These are phyloP conservation scores for Hippoglossus stenolepis DNA, from an alignment of 2,113 vertebrate species.

Conservation along the genomic window DNA sequence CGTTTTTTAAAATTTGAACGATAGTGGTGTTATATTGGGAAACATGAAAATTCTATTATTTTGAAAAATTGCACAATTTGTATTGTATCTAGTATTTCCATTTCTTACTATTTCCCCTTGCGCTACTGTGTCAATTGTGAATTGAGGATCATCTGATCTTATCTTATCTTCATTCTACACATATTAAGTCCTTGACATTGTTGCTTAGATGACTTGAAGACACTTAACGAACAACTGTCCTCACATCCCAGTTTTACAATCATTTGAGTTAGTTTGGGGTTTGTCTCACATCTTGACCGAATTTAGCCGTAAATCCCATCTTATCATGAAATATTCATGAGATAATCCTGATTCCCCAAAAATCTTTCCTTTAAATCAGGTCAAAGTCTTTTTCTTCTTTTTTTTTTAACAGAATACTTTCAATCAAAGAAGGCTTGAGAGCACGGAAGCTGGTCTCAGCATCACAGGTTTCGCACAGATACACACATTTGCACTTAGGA, in stretches of 20 bases:
- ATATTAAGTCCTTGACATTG: neutral
- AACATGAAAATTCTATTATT: too few species aligned
- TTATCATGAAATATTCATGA: conserved; percentile 14
- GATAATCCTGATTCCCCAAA: conserved; percentile 20
- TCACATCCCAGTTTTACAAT: neutral
- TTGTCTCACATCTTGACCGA: neutral
- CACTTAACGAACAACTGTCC: neutral
- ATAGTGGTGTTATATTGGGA: too few species aligned
- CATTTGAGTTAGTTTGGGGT: neutral
- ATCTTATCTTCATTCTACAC: neutral
- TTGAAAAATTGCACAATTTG: too few species aligned
- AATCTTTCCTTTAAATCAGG: neutral
- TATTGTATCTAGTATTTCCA: too few species aligned
- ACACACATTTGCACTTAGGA: conserved; percentile 65
- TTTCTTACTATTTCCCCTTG: too few species aligned
- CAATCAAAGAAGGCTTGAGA: conserved; percentile 40
- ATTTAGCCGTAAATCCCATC: neutral
- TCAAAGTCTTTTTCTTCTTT: conserved; percentile 5
- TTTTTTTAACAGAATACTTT: conserved; percentile 11
- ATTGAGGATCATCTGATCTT: too few species aligned
- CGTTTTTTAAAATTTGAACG: too few species aligned
- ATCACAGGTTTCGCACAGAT: conserved; percentile 46
- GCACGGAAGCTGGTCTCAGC: conserved; percentile 32
- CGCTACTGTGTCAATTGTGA: too few species aligned
- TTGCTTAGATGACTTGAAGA: neutral